These are phyloP conservation scores for Drosophila ustulata DNA, from an alignment of 2,888 invertebrate genomes.

Conservation along the genomic window DNA sequence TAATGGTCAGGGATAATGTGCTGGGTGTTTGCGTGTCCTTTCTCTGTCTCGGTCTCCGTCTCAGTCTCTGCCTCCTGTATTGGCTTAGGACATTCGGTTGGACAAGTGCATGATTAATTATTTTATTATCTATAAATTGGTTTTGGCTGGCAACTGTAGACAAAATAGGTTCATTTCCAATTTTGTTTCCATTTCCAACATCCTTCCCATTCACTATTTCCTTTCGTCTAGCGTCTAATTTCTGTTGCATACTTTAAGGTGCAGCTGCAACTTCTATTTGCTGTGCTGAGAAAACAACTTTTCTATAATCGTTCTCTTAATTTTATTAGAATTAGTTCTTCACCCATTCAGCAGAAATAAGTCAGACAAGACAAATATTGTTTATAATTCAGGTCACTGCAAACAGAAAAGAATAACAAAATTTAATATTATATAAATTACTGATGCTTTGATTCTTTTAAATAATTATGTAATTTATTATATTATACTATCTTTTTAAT, in stretches of 20 bases:
- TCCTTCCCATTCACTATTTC: not conserved
- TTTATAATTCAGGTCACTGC: too few species aligned
- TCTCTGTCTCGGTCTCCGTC: conserved; percentile 42
- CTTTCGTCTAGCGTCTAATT: conserved; percentile 7
- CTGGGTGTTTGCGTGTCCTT: conserved; percentile 74
- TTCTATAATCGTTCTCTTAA: too few species aligned
- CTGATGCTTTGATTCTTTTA: too few species aligned
- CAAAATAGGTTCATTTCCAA: conserved; percentile 12
- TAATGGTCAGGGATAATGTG: conserved; percentile 76
- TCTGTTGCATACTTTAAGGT: conserved; percentile 68
- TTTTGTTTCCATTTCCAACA: not conserved
- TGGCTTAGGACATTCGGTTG: conserved; percentile 49
- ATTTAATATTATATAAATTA: too few species aligned
- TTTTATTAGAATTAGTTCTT: too few species aligned
- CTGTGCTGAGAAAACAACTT: not conserved
- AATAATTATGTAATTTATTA: too few species aligned
- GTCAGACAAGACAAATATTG: too few species aligned
- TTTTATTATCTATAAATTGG: conserved; percentile 80
- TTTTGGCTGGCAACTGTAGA: conserved; percentile 49
- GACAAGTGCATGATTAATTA: conserved; percentile 81
- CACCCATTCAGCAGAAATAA: too few species aligned
- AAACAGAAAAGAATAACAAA: too few species aligned
- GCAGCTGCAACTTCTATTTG: not conserved
- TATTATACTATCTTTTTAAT: too few species aligned
- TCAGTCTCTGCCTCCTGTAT: conserved; percentile 8